Conservation (phyloP, 2,113 vertebrate genomes). For the Cyphomyrus discorhynchus region DNA sequence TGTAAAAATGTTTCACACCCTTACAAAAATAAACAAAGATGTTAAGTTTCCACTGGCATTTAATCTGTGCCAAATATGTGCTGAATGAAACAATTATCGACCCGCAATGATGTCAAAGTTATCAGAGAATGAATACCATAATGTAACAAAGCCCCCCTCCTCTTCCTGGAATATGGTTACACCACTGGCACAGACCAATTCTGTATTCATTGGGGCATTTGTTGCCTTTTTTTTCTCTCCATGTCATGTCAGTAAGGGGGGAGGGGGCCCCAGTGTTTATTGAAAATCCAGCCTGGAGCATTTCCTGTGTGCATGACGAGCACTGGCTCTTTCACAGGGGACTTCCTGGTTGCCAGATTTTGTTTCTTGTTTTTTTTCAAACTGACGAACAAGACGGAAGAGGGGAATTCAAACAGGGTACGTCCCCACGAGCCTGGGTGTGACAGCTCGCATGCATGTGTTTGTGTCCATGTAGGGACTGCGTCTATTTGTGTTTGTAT, state of each 20-base stretch:
- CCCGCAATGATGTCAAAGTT: background rate
- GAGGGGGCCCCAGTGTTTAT: conserved; percentile 20
- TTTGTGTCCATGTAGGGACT: background rate
- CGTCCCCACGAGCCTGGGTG: background rate
- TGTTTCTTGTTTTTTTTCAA: background rate
- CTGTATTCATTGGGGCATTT: conserved; percentile 12
- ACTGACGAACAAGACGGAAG: background rate
- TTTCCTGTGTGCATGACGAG: conserved; percentile 6
- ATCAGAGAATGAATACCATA: background rate
- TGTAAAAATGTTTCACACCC: background rate
- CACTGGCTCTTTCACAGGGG: background rate
- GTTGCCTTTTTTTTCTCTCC: conserved; percentile 12
- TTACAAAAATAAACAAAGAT: background rate
- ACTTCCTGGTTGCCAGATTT: background rate
- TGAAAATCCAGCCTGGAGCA: background rate
- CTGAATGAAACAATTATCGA: background rate
- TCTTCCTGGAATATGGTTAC: background rate
- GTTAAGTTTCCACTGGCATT: background rate
- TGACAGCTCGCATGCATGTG: background rate
- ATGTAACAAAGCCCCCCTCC: background rate
- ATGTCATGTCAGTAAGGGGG: background rate
- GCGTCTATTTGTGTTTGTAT: background rate
- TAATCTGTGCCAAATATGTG: background rate
- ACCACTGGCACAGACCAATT: too few relatives aligned
- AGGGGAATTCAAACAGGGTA: background rate